A percentile compares a stretch with the other conserved stretches of the same genome.
Evolutionary conservation across 2,888 invertebrate genomes (phyloP).

Genomic region (Mellilla xanthometata): DNA sequence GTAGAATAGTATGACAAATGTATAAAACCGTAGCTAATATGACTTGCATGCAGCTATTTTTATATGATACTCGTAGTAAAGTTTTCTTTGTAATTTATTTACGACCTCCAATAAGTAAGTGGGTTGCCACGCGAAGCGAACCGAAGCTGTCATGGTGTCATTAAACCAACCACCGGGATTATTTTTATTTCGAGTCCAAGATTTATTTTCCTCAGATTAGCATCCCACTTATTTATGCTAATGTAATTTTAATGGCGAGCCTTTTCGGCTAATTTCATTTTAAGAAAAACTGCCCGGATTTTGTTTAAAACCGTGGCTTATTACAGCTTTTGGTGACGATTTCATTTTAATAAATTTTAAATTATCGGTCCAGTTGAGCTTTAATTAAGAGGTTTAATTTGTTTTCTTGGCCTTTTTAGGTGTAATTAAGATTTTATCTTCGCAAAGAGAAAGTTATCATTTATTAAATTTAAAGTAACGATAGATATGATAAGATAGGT

Average conservation of each 20-base stretch:
- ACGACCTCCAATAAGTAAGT: constrained; percentile 11
- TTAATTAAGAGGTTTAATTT: constrained; percentile 18
- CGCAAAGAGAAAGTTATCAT: neutral
- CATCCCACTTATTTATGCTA: constrained; percentile 82
- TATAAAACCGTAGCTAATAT: too few species aligned
- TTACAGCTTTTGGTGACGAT: constrained; percentile 67
- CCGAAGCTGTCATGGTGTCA: constrained; percentile 62
- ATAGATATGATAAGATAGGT: too few species aligned
- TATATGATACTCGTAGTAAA: too few species aligned
- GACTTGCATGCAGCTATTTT: too few species aligned
- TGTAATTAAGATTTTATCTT: constrained; percentile 10
- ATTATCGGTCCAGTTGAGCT: constrained; percentile 52
- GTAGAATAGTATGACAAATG: too few species aligned
- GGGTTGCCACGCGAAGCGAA: constrained; percentile 24
- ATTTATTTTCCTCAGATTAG: constrained; percentile 81
- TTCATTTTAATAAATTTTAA: constrained; percentile 63
- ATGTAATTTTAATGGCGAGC: constrained; percentile 81
- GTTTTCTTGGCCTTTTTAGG: constrained; percentile 9
- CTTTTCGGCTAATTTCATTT: constrained; percentile 81
- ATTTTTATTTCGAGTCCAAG: constrained; percentile 74
- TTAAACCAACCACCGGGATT: constrained; percentile 62
- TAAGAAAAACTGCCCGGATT: constrained; percentile 70
- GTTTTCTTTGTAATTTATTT: neutral
- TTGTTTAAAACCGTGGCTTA: constrained; percentile 72
- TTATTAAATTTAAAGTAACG: too few species aligned